Evolutionary conservation across 2,797 vertebrate genomes (phyloP).

Genomic region (Podarcis siculus): DNA sequence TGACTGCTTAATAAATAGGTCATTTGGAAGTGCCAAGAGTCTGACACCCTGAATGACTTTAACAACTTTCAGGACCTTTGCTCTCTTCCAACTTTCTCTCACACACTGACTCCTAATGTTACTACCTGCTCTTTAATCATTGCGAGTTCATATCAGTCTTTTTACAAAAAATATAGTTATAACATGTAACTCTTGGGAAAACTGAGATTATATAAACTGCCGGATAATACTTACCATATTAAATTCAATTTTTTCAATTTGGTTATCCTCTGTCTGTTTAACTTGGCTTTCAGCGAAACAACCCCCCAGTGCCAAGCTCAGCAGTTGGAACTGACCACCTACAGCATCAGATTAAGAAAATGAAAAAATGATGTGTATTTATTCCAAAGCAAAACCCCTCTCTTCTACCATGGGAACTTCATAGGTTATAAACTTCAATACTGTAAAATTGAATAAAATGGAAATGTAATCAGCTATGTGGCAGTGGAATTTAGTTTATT

Average conservation of each 20-base stretch:
- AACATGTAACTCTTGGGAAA: slow-evolving; percentile 58
- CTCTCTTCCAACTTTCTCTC: neutral
- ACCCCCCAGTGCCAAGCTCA: slow-evolving; percentile 64
- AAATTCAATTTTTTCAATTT: slow-evolving; percentile 70
- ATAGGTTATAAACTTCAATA: slow-evolving; percentile 52
- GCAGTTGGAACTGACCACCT: slow-evolving; percentile 70
- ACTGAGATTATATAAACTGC: slow-evolving; percentile 67
- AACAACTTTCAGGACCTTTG: slow-evolving; percentile 42
- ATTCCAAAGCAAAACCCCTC: slow-evolving; percentile 63
- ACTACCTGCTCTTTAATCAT: slow-evolving; percentile 58
- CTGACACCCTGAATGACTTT: slow-evolving; percentile 27
- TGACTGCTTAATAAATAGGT: too few species aligned
- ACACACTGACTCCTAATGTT: slow-evolving; percentile 20
- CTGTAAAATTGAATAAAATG: slow-evolving; percentile 63
- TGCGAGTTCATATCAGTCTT: slow-evolving; percentile 54
- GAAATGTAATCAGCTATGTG: slow-evolving; percentile 63
- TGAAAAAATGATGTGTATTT: slow-evolving; percentile 69
- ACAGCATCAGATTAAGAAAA: slow-evolving; percentile 69
- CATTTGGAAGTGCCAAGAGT: neutral
- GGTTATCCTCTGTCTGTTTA: slow-evolving; percentile 71
- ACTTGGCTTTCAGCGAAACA: slow-evolving; percentile 71
- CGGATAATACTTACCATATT: slow-evolving; percentile 66
- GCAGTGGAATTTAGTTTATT: slow-evolving; percentile 58
- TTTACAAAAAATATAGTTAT: slow-evolving; percentile 54
- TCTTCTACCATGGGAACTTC: slow-evolving; percentile 48